Base-by-base conservation (phyloP, 2,797 vertebrate species). In the Hypotaenidia philippensis region DNA sequence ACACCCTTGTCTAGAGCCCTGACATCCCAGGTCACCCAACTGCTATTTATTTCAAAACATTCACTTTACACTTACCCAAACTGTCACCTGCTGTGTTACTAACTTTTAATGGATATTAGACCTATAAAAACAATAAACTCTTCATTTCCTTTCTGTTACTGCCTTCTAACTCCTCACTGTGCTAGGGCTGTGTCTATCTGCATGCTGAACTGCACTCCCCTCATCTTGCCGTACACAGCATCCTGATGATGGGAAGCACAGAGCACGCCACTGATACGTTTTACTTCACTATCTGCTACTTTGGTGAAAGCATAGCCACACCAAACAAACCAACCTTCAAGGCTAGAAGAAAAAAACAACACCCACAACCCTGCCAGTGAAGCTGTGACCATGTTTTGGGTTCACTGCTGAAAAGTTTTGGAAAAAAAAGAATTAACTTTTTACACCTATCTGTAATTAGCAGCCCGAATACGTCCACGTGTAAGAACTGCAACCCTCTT, bases 41-140 rank as follows among this genome's bases (percentile, higher is more conserved):
- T 93, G 94, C 97, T 98, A 98, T 98, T 98, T 98, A 98, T 98
- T 98, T 99, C 98, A 98, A 98, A 98, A 99, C 97, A 97, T 97
- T 96, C 95, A 98, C 97, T 98, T 97, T 96, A 95, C 95, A 63
- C 91, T 98, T 98, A 97, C 29, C 91, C 95, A 93, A 91, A 97
- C 94, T 94, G 96, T 97, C 95, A 96, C 96, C 95, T 97, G 95
- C 94, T 95, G 82, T 94, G 78, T 95, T 97, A 97, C 96, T 97
- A 98, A 98, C 97, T 98, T 97, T 97, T 98, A 96, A 97, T 97
- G 95, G 93, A 91, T 97, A 97, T 95, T 96, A 96, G 92, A 96
- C 91, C 49, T 86, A 94, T 91, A 97, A 97, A 96, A 93, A 87
- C 93, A 92, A 96, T 85, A 97, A 95, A 94, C 78, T 91, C 77